Base-by-base conservation (phyloP, 2,113 vertebrate species). In the Garra rufa region DNA sequence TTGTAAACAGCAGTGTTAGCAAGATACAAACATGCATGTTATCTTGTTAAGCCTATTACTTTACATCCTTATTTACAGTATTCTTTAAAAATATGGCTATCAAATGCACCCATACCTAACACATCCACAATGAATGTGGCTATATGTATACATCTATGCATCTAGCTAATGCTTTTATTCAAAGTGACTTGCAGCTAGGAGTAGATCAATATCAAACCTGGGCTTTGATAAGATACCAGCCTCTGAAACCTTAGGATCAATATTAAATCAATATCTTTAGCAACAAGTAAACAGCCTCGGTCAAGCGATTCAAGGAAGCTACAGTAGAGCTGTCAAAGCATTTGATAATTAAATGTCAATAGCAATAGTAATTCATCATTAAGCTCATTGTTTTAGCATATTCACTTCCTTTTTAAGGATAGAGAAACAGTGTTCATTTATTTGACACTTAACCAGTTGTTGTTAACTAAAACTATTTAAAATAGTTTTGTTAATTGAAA, bases 21-120 rank as follows among this genome's bases (percentile, higher is more conserved):
- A 38, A 84, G 43, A 21, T 10, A 21, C 24, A 61, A n/a, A 26
- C 41, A 71, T 71, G 2, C 11, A 46, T 73, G 34, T 38, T 41
- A 11, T 41, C 14, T 57, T 57, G 52, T n/a, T n/a, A 41, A 69
- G 19, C 1, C 65, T 11, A 69, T 38, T 1, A 26, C 24, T 46
- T 73, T 55, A 55, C 19, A n/a, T 21, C 28, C 48, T 55, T 55
- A 55, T 76, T 55, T 76, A n/a, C n/a, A n/a, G n/a, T n/a, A 71
- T 71, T 71, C 11, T n/a, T 71, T 2, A 44, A 71, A 44, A 71
- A 71, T 71, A 63, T 28, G 17, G n/a, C 69, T 44, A 57, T 57
- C 55, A 71, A 71, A 24, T 6, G 11, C 11, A 44, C n/a, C 1
- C 11, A 8, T 34, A 34, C 5, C 34, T 34, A 63, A 14, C 13